Evolutionary conservation across 2,113 vertebrate species (phyloP).

Genomic region (Hylia prasina): DNA sequence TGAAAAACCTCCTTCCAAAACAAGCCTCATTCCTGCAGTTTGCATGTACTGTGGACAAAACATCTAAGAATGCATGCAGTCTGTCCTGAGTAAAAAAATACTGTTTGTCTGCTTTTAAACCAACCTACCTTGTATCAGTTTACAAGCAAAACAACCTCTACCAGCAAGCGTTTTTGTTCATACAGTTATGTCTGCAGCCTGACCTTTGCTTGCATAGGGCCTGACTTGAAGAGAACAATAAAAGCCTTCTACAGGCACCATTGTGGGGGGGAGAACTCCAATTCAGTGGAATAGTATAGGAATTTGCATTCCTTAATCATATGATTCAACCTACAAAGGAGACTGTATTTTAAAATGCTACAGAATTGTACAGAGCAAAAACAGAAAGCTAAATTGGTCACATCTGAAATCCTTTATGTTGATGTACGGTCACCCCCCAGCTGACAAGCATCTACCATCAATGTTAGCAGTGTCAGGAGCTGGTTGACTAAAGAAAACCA

Average conservation of each 20-base stretch:
- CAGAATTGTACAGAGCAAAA: background rate
- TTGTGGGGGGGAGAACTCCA: background rate
- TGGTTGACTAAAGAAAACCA: background rate
- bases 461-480: background rate
- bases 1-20: background rate
- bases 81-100: background rate
- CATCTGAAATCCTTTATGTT: background rate
- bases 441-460: background rate
- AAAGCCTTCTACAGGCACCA: background rate
- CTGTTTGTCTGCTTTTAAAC: background rate
- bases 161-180: background rate
- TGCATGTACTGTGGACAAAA: background rate
- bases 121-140: background rate
- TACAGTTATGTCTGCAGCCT: background rate
- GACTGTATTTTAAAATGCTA: background rate
- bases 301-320: background rate
- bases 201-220: background rate
- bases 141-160: slow-evolving; percentile 2
- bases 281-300: background rate
- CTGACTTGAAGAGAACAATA: background rate
- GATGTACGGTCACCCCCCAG: background rate
- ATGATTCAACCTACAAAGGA: background rate
- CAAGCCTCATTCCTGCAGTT: background rate
- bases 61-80: background rate
- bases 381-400: background rate